These are phyloP conservation scores for Buceros bicornis DNA, from an alignment of 2,797 vertebrate genomes.

Conservation along the genomic window DNA sequence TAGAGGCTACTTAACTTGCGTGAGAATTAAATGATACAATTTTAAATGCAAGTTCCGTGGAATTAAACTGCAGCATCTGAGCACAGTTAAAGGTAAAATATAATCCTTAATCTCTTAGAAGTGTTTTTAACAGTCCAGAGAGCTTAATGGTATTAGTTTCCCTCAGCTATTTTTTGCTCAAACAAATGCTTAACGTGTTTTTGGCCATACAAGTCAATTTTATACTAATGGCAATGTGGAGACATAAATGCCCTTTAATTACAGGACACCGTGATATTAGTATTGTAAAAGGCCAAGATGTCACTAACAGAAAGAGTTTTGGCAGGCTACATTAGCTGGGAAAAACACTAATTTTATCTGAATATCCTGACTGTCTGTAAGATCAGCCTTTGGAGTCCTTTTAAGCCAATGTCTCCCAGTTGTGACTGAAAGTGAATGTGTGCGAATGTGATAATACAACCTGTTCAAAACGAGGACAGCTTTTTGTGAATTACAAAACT, in stretches of 20 bases:
- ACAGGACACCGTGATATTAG: background rate
- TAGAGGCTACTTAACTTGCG: background rate
- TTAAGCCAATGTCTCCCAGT: background rate
- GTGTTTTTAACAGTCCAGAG: background rate
- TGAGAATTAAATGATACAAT: background rate
- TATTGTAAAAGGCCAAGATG: background rate
- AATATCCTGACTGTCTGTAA: background rate
- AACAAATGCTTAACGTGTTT: background rate
- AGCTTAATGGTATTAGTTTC: background rate
- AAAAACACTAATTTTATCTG: background rate
- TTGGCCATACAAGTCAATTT: background rate
- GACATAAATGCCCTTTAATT: slow-evolving; percentile 7
- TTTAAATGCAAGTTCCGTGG: background rate
- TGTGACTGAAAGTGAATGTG: background rate
- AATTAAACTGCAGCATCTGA: background rate
- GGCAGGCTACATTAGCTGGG: background rate
- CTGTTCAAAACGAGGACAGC: background rate
- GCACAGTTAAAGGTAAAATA: background rate
- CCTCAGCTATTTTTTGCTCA: background rate
- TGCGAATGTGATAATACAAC: background rate
- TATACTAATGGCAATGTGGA: background rate
- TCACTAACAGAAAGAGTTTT: slow-evolving; percentile 11
- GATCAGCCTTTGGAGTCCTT: background rate
- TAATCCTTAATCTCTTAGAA: background rate
- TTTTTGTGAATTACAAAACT: background rate